Evolutionary conservation across 2,888 invertebrate genomes (phyloP).

Genomic region (Horisme vitalbata): DNA sequence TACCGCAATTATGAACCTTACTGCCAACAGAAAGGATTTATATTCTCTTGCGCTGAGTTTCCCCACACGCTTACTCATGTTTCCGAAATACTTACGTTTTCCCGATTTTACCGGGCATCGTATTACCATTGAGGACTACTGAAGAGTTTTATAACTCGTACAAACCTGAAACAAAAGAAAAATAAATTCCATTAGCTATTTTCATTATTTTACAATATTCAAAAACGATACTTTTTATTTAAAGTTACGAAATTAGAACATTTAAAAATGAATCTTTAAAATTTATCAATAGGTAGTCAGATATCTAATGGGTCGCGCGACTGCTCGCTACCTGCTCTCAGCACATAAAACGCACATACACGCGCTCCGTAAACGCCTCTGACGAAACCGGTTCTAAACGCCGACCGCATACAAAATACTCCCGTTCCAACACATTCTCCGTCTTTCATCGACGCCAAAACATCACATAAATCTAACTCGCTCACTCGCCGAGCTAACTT

Average conservation of each 20-base stretch:
- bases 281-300: neutral
- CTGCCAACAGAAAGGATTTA: neutral
- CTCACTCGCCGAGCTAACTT: constrained; percentile 72
- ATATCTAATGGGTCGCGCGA: constrained; percentile 7
- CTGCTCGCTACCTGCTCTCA: constrained; percentile 64
- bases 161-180: constrained; percentile 71
- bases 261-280: neutral
- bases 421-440: constrained; percentile 72
- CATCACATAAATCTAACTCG: constrained; percentile 77
- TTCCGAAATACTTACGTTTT: constrained; percentile 32
- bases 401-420: constrained; percentile 75
- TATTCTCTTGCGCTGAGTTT: constrained; percentile 3
- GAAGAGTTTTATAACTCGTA: constrained; percentile 15
- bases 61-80: constrained; percentile 16
- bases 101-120: constrained; percentile 1
- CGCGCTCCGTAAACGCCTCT: constrained; percentile 75
- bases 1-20: constrained; percentile 11
- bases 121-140: constrained; percentile 10
- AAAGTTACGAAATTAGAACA: too few species aligned
- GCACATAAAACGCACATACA: constrained; percentile 74
- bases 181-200: constrained; percentile 8
- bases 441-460: constrained; percentile 77
- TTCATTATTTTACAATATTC: neutral
- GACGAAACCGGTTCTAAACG: constrained; percentile 74
- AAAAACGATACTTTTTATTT: too few species aligned